Evolutionary conservation across 2,888 invertebrate species (phyloP).

Genomic region (Drosophila emarginata): DNA sequence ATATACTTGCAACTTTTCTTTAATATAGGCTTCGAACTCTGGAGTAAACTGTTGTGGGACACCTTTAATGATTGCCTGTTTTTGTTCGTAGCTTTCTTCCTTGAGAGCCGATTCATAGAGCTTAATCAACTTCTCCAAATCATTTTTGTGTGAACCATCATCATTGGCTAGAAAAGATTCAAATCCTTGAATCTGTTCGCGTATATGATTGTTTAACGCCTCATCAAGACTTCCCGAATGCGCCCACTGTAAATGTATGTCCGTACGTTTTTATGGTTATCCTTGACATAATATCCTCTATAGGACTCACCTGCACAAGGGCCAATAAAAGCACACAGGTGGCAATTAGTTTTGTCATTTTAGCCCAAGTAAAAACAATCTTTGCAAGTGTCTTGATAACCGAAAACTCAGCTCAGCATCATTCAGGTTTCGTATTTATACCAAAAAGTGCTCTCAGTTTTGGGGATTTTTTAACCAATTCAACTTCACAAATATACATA

Average conservation of each 20-base stretch:
- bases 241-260: constrained; percentile 38
- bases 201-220: constrained; percentile 61
- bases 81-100: constrained; percentile 56
- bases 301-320: constrained; percentile 60
- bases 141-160: constrained; percentile 59
- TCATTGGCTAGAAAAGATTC: constrained; percentile 53
- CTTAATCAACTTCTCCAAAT: constrained; percentile 63
- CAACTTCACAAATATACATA: constrained; percentile 33
- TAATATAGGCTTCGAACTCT: constrained; percentile 64
- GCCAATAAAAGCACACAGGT: constrained; percentile 56
- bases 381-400: constrained; percentile 41
- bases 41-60: constrained; percentile 53
- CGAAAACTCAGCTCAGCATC: constrained; percentile 47
- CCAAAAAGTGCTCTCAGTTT: constrained; percentile 50
- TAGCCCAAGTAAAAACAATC: constrained; percentile 29
- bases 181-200: constrained; percentile 63
- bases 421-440: constrained; percentile 60
- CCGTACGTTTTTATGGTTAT: background rate
- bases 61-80: constrained; percentile 53
- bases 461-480: constrained; percentile 43
- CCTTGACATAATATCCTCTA: background rate
- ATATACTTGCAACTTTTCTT: constrained; percentile 53
- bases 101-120: constrained; percentile 66
- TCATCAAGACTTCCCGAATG: constrained; percentile 55
- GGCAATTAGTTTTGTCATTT: constrained; percentile 64